phyloP scores from a whole-genome alignment of 35 echinoderm and acorn worm genomes.

The Antedon bifida region DNA sequence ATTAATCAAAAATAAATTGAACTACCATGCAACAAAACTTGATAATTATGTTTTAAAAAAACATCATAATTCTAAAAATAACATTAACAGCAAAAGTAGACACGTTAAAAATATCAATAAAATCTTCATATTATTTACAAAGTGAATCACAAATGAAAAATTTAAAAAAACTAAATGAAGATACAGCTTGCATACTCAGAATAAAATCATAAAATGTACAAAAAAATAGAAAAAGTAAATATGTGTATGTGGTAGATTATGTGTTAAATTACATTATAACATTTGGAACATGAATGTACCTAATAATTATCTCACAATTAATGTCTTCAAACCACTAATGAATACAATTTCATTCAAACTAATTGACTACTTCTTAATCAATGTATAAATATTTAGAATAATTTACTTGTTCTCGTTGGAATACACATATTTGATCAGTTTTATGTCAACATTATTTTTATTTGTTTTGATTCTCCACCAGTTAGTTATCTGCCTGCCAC shows the following conservation, averaged over 20 bases:
- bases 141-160: not conserved
- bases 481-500: too few relatives aligned
- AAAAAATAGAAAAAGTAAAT: not conserved
- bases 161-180: not conserved
- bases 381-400: too few relatives aligned
- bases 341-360: too few relatives aligned
- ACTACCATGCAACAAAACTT: not conserved
- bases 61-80: not conserved
- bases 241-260: not conserved
- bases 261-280: too few relatives aligned
- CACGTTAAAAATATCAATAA: not conserved
- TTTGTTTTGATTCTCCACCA: too few relatives aligned
- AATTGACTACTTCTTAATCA: too few relatives aligned
- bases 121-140: not conserved
- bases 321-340: too few relatives aligned
- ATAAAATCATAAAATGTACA: not conserved
- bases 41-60: not conserved
- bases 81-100: not conserved
- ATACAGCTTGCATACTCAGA: not conserved
- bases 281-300: too few relatives aligned
- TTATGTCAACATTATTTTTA: too few relatives aligned
- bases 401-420: too few relatives aligned
- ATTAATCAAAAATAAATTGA: not conserved
- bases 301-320: too few relatives aligned
- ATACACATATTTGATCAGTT: too few relatives aligned